These are phyloP conservation scores for Threskiornis aethiopicus DNA, from an alignment of 2,797 vertebrate species.

Conservation along the genomic window DNA sequence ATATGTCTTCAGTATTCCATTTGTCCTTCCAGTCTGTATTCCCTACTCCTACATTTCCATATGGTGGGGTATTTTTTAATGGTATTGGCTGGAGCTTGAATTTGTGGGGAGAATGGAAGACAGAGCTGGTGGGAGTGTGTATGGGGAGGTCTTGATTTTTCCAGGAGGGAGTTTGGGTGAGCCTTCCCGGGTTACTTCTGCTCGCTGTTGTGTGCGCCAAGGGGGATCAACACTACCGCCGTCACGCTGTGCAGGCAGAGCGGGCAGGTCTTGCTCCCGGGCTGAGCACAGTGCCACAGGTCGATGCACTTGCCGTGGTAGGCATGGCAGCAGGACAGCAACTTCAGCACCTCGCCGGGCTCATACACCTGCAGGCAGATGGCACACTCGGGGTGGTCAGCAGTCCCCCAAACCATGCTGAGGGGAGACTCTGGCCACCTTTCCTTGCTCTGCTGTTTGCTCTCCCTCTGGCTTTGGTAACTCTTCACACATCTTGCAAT, in stretches of 20 bases:
- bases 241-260: slow-evolving; percentile 68
- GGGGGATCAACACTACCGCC: accelerated
- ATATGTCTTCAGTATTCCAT: background rate
- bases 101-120: background rate
- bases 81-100: background rate
- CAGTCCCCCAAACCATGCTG: slow-evolving; percentile 75
- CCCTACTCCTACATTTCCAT: background rate
- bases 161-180: background rate
- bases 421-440: accelerated
- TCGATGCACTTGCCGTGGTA: slow-evolving; percentile 87
- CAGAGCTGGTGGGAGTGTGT: background rate
- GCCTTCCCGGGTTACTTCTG: background rate
- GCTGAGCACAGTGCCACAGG: slow-evolving; percentile 82
- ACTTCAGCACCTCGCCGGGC: slow-evolving; percentile 82
- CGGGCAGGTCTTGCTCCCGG: slow-evolving; percentile 82
- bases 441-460: background rate
- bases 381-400: slow-evolving; percentile 80
- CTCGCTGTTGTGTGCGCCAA: accelerated
- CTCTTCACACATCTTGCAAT: background rate
- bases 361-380: slow-evolving; percentile 89
- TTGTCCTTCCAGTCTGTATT: background rate
- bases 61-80: background rate
- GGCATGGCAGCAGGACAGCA: slow-evolving; percentile 87
- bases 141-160: accelerated
- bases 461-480: background rate